These are phyloP conservation scores for Mythimna impura DNA, from an alignment of 2,888 invertebrate species.

Conservation along the genomic window DNA sequence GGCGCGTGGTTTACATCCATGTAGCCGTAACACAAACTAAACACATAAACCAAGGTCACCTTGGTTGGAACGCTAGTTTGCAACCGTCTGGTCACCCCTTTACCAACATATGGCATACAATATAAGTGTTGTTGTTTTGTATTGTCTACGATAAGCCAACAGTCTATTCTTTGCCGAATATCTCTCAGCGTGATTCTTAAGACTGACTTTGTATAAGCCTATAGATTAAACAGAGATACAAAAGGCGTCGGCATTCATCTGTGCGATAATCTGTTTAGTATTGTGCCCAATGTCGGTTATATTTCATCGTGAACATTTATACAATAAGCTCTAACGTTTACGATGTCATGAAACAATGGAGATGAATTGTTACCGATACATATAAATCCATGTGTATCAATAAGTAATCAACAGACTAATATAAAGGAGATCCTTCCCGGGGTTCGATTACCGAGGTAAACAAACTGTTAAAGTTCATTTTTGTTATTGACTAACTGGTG, in stretches of 20 bases:
- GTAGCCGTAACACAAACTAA: too few species aligned
- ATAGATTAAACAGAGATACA: constrained; percentile 31
- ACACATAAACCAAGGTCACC: too few species aligned
- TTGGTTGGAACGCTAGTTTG: too few species aligned
- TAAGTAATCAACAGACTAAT: too few species aligned
- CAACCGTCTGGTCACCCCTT: too few species aligned
- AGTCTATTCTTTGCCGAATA: constrained; percentile 17
- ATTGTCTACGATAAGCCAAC: constrained; percentile 9
- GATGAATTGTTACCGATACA: constrained; percentile 5
- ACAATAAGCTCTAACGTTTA: constrained; percentile 12
- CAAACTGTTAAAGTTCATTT: too few species aligned
- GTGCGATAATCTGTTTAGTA: constrained; percentile 34
- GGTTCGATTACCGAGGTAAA: too few species aligned
- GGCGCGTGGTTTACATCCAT: too few species aligned
- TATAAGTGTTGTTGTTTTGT: not conserved
- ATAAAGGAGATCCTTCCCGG: too few species aligned
- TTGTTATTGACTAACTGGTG: too few species aligned
- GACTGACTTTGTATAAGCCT: constrained; percentile 19
- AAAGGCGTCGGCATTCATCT: constrained; percentile 9
- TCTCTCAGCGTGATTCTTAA: not conserved
- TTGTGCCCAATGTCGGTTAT: constrained; percentile 5
- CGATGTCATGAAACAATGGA: constrained; percentile 12
- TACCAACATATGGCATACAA: not conserved
- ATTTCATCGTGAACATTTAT: constrained; percentile 30
- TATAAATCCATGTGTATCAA: not conserved